Base-by-base conservation (phyloP, 2,113 vertebrate species). In the Antechinus stuartii region DNA sequence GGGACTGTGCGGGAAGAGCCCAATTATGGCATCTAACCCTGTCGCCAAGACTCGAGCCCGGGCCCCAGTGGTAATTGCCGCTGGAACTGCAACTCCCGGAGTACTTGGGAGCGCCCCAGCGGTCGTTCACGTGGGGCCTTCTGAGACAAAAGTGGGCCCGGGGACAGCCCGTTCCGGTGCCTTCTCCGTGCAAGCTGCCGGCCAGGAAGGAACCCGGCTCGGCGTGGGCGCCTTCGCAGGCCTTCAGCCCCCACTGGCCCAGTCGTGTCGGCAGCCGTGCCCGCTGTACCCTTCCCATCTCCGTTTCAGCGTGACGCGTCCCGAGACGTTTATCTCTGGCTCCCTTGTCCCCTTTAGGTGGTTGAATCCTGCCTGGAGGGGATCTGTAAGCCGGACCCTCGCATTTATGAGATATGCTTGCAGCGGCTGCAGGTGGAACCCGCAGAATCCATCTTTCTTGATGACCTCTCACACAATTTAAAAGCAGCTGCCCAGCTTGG, bases 401-500 rank as follows among this genome's bases (percentile, higher is more conserved):
- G 76, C 50, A 98, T 99, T 89, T 99, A 99, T 95, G 61, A 96
- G 76, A 95, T 99, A 89, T 99, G 99, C 97, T 93, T 98, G 91
- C 95, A 99, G 90, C 97, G 47, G 49, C 97, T 99, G 0, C 97
- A 97, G 0, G 96, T 98, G 55, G 98, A 95, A n/a, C 98, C 99
- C 91, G 97, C 98, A 0, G 99, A 99, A 90, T 98, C 98, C 76
- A 96, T 99, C 96, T 98, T 99, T 90, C 98, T 99, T 0, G 99
- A 99, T 53, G 99, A 98, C 94, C 97, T 98, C 90, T 98, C 97
- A 92, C 96, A 93, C 25, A 99, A 98, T 90, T 94, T 99, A 90
- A 96, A 98, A 97, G 97, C 98, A 68, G 99, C 99, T 76, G 98
- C 98, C n/a, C 98, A 98, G 90, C 97, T 99, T 68, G 99, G 99